Base-by-base conservation (phyloP, 2,113 vertebrate species). In the Hymenochirus boettgeri region DNA sequence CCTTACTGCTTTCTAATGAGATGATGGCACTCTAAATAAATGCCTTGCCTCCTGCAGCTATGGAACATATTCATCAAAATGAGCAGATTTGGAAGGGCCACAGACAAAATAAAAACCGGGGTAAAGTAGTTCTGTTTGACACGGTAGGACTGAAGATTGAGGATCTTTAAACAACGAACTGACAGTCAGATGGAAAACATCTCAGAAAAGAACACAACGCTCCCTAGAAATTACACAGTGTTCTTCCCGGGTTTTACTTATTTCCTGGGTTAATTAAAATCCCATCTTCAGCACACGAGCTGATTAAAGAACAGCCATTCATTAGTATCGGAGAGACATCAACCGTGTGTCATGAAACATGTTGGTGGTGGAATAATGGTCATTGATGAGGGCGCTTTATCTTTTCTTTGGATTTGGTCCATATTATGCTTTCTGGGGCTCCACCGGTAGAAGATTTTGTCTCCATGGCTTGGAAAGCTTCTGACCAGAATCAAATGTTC, bases 401-500 rank as follows among this genome's bases (percentile, higher is more conserved):
- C 25, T 31, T 29, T 19, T 18, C 5, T 25, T 29, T 46, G 23
- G 46, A 13, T 21, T 18, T 4, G 2, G 19, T 52, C 22, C 26
- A 39, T 13, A 2, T 17, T n/a, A 9, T 18, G 7, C 9, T 24
- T 29, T 6, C 1, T 18, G 18, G 26, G 18, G 21, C 13, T 10
- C 61, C 10, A 19, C 22, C 24, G 18, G 18, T 27, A 50, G 17
- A 15, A 3, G 13, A 5, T 29, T 12, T 23, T 59, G 23, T 24
- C 37, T 27, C 22, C 33, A 10, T 8, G 22, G 19, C 6, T 5
- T 33, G 26, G 56, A 69, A 22, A 59, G 15, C 22, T 26, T 31
- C 29, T 45, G 56, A 45, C 31, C 48, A 13, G 12, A 33, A 29
- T 45, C 19, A 52, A 60, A 60, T 53, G 65, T 59, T 69, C 64